Evolutionary conservation across 2,113 vertebrate genomes (phyloP).

Genomic region (Mirza zaza): DNA sequence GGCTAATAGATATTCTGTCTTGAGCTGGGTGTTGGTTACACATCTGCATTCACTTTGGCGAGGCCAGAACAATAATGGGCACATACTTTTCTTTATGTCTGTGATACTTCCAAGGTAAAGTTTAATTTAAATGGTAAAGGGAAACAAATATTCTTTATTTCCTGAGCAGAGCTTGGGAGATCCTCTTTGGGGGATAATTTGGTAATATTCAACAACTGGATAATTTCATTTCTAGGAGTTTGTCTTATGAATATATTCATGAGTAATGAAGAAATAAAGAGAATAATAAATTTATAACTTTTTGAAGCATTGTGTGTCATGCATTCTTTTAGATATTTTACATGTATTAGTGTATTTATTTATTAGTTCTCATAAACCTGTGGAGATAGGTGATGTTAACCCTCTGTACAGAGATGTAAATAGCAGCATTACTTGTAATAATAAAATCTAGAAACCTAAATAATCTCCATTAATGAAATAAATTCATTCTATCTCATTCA

Average conservation of each 20-base stretch:
- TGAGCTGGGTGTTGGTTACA: neutral
- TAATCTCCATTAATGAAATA: neutral
- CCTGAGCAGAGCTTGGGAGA: neutral
- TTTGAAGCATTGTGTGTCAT: neutral
- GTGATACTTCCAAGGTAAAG: neutral
- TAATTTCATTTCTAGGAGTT: neutral
- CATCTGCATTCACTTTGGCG: neutral
- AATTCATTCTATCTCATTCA: neutral
- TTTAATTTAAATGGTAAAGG: neutral
- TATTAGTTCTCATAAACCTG: neutral
- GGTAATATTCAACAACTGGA: neutral
- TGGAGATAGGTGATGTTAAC: neutral
- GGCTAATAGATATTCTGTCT: neutral
- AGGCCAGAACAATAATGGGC: neutral
- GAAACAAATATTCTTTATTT: neutral
- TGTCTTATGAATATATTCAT: neutral
- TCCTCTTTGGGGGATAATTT: neutral
- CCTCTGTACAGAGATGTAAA: neutral
- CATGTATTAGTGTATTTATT: neutral
- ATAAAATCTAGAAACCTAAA: slow-evolving; percentile 15
- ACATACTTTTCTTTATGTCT: neutral
- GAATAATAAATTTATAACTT: neutral
- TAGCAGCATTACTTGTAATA: neutral
- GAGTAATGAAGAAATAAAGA: neutral
- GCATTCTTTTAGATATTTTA: neutral